These are phyloP conservation scores for Drosophila oshimai DNA, from an alignment of 1,140 invertebrate species.

Conservation along the genomic window DNA sequence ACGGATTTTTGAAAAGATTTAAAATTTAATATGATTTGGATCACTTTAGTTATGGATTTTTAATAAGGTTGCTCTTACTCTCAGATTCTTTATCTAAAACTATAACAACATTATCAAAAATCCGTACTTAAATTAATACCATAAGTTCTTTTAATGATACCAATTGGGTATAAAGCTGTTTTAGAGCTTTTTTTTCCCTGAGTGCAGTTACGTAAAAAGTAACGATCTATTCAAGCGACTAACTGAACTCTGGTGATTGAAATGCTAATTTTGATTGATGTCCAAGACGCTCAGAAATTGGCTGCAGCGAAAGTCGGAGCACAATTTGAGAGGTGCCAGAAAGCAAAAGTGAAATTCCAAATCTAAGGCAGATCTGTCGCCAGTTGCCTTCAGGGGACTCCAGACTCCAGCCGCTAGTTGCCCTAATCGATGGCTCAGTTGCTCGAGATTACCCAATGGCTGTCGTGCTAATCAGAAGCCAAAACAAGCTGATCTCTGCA, in stretches of 20 bases:
- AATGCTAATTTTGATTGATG: conserved; percentile 79
- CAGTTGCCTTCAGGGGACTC: no score
- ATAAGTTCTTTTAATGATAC: no score
- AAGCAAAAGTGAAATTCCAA: conserved; percentile 67
- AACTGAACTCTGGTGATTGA: conserved; percentile 59
- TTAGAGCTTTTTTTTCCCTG: no score
- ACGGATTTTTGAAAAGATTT: no score
- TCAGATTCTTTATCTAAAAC: no score
- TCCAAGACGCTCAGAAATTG: conserved; percentile 30
- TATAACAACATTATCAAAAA: no score
- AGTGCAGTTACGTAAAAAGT: conserved; percentile 45
- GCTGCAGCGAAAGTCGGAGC: conserved; percentile 60
- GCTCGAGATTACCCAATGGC: conserved; percentile 31
- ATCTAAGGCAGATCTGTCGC: conserved; percentile 30
- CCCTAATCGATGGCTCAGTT: conserved; percentile 2
- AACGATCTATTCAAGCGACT: conserved; percentile 7
- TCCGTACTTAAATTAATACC: no score
- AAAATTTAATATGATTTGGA: no score
- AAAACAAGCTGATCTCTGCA: conserved; percentile 35
- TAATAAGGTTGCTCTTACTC: no score
- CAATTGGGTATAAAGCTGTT: no score
- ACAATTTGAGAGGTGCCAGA: conserved; percentile 65
- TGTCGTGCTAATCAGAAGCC: conserved; percentile 61
- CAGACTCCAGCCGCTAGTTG: no score
- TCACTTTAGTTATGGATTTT: no score